A percentile compares a stretch with the other conserved stretches of the same genome.
phyloP scores from a whole-genome alignment of 1,140 invertebrate species.

The Acyrthosiphon pisum region DNA sequence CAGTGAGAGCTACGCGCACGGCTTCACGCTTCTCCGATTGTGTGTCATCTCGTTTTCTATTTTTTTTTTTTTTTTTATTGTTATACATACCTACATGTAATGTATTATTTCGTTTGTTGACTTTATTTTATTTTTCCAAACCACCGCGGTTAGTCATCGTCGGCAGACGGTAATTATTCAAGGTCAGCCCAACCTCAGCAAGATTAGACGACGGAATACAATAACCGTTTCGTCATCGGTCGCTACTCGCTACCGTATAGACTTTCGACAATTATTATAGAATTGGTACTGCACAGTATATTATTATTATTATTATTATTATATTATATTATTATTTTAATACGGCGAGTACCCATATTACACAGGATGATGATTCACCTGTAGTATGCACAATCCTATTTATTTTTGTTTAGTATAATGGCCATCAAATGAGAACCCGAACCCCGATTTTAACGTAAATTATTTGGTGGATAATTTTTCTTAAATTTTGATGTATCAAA shows the following conservation, averaged over 20 bases:
- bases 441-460: not conserved
- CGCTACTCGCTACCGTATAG: not conserved
- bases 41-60: not conserved
- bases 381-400: not conserved
- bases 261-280: not conserved
- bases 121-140: not conserved
- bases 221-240: not conserved
- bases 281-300: not conserved
- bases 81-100: not conserved
- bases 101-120: not conserved
- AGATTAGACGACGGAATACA: constrained; percentile 17
- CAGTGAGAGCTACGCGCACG: not conserved
- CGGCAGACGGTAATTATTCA: not conserved
- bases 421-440: not conserved
- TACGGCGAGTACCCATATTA: not conserved
- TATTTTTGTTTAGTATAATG: not conserved
- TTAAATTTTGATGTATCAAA: not conserved
- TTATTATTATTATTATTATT: too few species aligned
- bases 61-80: not conserved
- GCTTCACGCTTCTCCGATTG: constrained; percentile 22
- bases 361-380: not conserved
- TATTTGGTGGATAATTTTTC: not conserved
- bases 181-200: constrained; percentile 19
- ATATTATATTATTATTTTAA: not conserved
- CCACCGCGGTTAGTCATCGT: not conserved